Evolutionary conservation across 2,113 vertebrate genomes (phyloP).

Genomic region (Pleuronectes platessa): DNA sequence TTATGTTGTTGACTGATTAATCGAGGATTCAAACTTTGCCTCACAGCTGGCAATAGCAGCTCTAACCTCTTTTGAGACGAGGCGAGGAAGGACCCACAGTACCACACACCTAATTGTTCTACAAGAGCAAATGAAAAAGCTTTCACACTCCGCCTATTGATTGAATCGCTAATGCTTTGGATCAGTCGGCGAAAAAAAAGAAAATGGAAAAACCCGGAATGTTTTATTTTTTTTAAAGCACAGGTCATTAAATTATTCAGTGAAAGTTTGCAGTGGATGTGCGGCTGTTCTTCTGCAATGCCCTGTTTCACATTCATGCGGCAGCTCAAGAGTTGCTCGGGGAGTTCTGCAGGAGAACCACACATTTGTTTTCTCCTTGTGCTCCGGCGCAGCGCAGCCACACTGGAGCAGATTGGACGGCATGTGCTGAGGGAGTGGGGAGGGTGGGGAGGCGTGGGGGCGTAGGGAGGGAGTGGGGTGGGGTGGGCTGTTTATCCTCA

Average conservation of each 20-base stretch:
- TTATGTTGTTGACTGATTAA: not conserved
- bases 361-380: conserved; percentile 29
- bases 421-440: not conserved
- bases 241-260: conserved; percentile 69
- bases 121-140: conserved; percentile 24
- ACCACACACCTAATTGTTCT: conserved; percentile 25
- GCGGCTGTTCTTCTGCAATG: conserved; percentile 35
- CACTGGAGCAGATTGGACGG: conserved; percentile 6
- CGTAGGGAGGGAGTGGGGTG: not conserved
- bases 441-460: not conserved
- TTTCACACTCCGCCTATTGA: conserved; percentile 13
- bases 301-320: conserved; percentile 54
- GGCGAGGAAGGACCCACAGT: conserved; percentile 1
- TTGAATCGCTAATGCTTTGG: conserved; percentile 7
- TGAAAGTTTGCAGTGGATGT: conserved; percentile 52
- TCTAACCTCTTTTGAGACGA: not conserved
- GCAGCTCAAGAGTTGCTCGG: conserved; percentile 16
- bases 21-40: too few relatives aligned
- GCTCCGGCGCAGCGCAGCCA: conserved; percentile 28
- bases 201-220: conserved; percentile 20
- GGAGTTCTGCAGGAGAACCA: conserved; percentile 45
- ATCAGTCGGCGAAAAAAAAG: conserved; percentile 27
- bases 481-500: not conserved
- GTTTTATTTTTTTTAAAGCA: conserved; percentile 28
- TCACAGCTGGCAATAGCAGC: not conserved